Evolutionary conservation across 2,888 invertebrate genomes (phyloP), one percentile per base, ranked within the genome.

Genomic region (Julus scanicus): DNA sequence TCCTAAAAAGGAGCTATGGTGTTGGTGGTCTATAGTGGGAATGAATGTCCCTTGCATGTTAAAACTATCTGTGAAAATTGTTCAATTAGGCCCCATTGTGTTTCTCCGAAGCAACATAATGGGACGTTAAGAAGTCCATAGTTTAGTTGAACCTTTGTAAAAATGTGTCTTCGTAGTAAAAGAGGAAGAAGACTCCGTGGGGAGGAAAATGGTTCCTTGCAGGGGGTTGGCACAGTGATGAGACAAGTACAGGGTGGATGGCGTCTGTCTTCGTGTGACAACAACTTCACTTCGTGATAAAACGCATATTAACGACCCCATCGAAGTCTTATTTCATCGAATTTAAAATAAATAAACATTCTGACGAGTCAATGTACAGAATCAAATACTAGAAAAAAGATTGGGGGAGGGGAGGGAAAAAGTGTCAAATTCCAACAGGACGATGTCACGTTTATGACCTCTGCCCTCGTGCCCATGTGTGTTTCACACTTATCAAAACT

Each of bases 241-340:
- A 13, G 80, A 37, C 37, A 4, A 0, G 80, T 37, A 37, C 80
- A 37, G 80, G 80, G 29, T 37, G 80, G 80, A 80, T 29, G 80
- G 80, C 80, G 80, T 80, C 80, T 80, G 80, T 80, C 80, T 80
- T 29, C 80, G 37, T 29, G 29, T 37, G 37, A 80, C 37, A 37
- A 37, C 80, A 80, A 13, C 80, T 15, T 9, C 80, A 13, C 37
- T 80, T 37, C 37, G 80, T 80, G 80, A 80, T 80, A 80, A 80
- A 80, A 37, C 29, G 80, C 80, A 37, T 37, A 80, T 80, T 80
- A 80, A 80, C 80, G 80, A 80, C 80, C 80, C 80, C 80, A 80
- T 80, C 80, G 80, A 80, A 80, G 80, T 80, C 80, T 0, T 80
- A 80, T 80, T 37, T 11, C 80, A 37, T 37, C 80, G 37, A 80